Base-by-base conservation (phyloP, 2,113 vertebrate genomes). In the Haliaeetus leucogaster region DNA sequence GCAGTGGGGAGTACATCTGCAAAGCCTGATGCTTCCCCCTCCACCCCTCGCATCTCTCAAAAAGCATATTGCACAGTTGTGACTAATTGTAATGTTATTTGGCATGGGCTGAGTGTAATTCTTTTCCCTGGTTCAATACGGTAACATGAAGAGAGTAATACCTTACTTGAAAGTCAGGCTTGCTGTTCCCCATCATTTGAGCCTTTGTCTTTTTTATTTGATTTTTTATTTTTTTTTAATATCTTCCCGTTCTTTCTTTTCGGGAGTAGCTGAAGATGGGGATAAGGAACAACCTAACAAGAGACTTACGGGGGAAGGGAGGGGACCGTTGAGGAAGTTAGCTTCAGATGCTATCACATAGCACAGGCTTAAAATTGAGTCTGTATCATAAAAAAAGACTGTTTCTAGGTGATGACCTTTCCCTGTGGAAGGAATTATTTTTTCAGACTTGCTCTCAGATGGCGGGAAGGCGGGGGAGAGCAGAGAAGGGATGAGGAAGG, bases 391-490 rank as follows among this genome's bases (percentile, higher is more conserved):
- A 76, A 82, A 72, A 66, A 36, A 72, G 43, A 11, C 29, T 9
- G 27, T 80, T 93, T 82, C 21, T 84, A 53, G 87, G 84, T 65
- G 48, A 70, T 96, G 95, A 93, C 89, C 89, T 94, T 93, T 62
- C 52, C 55, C 50, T 45, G 48, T 40, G 73, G 40, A 79, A 79
- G 86, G 65, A 86, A 21, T 84, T 55, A 3, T 4, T 86, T 81
- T 82, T 84, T 74, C 61, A 91, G 61, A 4, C 32, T 82, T 76
- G 34, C 55, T 94, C 47, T 93, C 61, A 36, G 62, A 56, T 53
- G 42, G 29, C 20, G 20, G 68, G 20, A 74, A 81, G 82, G n/a
- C 4, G 29, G 47, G 59, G 50, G 32, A 82, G 30, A 93, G 81
- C 61, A 76, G 73, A 36, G 91, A 38, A 82, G 27, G 89, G 89